Base-by-base conservation (phyloP, 92 coral and sea anemone species). In the Phenganax stokvisi region DNA sequence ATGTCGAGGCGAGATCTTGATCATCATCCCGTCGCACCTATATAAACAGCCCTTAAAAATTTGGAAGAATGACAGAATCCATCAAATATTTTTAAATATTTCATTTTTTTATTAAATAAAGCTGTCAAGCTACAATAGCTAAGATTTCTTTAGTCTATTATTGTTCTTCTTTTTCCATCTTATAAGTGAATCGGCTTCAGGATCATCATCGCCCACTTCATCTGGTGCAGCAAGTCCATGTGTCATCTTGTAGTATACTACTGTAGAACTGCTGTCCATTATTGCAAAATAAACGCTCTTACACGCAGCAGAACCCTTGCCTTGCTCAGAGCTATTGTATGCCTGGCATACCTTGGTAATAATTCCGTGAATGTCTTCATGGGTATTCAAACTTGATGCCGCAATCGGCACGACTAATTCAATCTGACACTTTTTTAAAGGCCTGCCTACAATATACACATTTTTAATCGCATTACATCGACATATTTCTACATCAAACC, bases 231-330 rank as follows among this genome's bases (percentile, higher is more conserved):
- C 94, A 47, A 93, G 89, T 16, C 93, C 97, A 51, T 81, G 76
- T 61, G 71, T 91, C 56, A 93, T 72, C 47, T 88, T 90, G 87
- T 93, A 92, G 82, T 93, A 93, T 51, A 90, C 98, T 44, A 90
- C 82, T 13, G 92, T 93, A 12, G 98, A 93, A 84, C 90, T 96
- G 6, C 97, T 86, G 31, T 92, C 98, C 29, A 92, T 87, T 63
- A 93, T 87, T 16, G 92, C 98, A 72, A 91, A 75, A 12, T 89
- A 85, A 8, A 91, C 94, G 44, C 77, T 83, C 47, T 81, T 61
- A 44, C 7, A 17, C 61, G 47, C 86, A 9, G 61, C 75, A 16
- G 83, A 74, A 7, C 37, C 25, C 29, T 72, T 72, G 12, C 56
- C 84, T 17, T 54, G 66, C 69, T 80, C 90, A 30, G 55, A 51